These are phyloP conservation scores for Nycticryphes semicollaris DNA, from an alignment of 2,113 vertebrate genomes.

Conservation along the genomic window DNA sequence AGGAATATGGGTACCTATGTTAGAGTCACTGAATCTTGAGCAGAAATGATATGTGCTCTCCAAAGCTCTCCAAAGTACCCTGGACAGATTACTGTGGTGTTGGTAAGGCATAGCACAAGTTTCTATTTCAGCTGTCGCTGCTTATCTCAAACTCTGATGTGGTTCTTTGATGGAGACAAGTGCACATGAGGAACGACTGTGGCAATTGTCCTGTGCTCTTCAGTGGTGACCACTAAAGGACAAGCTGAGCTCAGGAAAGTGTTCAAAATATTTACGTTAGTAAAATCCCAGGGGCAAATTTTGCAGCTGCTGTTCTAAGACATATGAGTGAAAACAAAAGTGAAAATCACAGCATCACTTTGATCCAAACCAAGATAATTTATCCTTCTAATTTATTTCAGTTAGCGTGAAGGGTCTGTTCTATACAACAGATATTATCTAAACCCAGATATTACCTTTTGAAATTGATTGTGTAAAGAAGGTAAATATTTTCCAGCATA, in stretches of 20 bases:
- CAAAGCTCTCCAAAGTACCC: background rate
- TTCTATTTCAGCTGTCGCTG: background rate
- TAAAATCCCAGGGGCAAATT: background rate
- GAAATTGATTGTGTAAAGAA: background rate
- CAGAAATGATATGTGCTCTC: background rate
- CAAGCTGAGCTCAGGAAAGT: background rate
- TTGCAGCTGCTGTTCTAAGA: background rate
- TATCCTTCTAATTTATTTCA: background rate
- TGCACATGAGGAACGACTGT: background rate
- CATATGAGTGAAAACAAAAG: background rate
- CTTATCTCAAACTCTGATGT: background rate
- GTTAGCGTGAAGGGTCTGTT: background rate
- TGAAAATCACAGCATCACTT: background rate
- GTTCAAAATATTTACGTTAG: background rate
- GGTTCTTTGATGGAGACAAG: background rate
- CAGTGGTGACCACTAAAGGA: background rate
- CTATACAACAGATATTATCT: background rate
- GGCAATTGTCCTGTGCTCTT: background rate
- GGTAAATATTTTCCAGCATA: background rate
- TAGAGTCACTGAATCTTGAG: background rate
- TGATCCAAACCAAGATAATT: background rate
- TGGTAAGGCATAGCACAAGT: background rate
- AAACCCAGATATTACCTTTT: background rate
- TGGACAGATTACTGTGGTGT: background rate
- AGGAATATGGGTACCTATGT: background rate